Base-by-base conservation (phyloP, 2,888 invertebrate genomes). In the Mongoloraphidia duomilia region DNA sequence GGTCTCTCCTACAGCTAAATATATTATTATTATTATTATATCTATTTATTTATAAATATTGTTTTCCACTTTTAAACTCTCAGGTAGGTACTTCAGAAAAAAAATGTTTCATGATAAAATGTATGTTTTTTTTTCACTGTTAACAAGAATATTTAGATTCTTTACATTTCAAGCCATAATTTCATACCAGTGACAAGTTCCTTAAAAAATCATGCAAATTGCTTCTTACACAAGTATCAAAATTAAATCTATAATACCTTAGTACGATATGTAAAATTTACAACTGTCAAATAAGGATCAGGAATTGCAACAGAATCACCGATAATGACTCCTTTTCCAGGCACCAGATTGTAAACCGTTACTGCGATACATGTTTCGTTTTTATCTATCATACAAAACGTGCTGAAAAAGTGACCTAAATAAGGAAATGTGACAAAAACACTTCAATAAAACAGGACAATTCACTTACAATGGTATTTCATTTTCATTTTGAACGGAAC, bases 221-320 rank as follows among this genome's bases (percentile, higher is more conserved):
- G 6, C 8, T 12, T 8, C 3, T 13, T 5, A 8, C 39, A 13
- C 39, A 13, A 13, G 8, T 3, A 33, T 10, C 38, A 38, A 3
- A 13, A 40, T 13, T 26, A 26, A 26, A 26, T 5, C 3, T 6
- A 26, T 26, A 26, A 6, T 65, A 80, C 80, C 63, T 72, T 70
- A 51, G 69, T 67, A 56, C 69, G 68, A 57, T 76, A 75, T 46
- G 65, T 66, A 59, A 82, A 75, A 54, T 75, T 65, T 33, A 84
- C 77, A 47, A 71, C 64, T 37, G 75, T 72, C 38, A 84, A 63
- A 56, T 66, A 73, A 0, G 90, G 90, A 61, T 86, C 86, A 0
- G 88, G 84, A 55, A 91, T 77, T 9, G 85, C 83, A 11, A 92
- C 82, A 34, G 82, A 77, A 69, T 92, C 89, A 2, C 90, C 90